Percentiles rank a stretch among this genome's conserved stretches.
phyloP scores from a whole-genome alignment of 2,113 vertebrate genomes.

The Sterrhoptilus dennistouni region DNA sequence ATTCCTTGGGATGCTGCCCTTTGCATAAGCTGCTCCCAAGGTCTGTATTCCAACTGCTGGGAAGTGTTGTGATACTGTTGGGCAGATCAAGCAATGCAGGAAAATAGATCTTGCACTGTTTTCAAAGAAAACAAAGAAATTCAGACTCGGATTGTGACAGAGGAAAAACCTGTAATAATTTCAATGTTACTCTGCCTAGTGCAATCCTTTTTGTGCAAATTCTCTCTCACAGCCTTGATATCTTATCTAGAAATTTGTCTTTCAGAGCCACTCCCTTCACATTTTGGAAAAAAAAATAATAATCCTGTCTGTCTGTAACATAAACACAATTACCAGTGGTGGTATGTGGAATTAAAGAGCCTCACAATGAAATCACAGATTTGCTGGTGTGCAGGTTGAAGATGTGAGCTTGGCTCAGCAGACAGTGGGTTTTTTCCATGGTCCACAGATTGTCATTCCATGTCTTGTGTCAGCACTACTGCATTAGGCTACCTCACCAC shows the following conservation, averaged over 20 bases:
- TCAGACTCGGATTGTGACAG: background rate
- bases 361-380: constrained; percentile 61
- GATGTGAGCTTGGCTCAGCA: constrained; percentile 42
- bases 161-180: background rate
- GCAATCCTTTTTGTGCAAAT: background rate
- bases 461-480: constrained; percentile 55
- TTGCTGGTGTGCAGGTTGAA: constrained; percentile 28
- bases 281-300: background rate
- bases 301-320: background rate
- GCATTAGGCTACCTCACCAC: constrained; percentile 50
- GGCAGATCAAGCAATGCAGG: background rate
- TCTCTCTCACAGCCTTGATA: background rate
- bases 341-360: constrained; percentile 51
- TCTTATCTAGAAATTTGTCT: background rate
- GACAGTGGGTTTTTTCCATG: constrained; percentile 43
- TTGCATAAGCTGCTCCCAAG: background rate
- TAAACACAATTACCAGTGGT: constrained; percentile 2
- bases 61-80: background rate
- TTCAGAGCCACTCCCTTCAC: background rate
- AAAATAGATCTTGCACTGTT: background rate
- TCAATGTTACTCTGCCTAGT: background rate
- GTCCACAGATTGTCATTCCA: constrained; percentile 65
- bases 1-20: background rate
- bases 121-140: background rate
- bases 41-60: background rate